phyloP scores from a whole-genome alignment of 2,797 vertebrate species.

The Menidia menidia region DNA sequence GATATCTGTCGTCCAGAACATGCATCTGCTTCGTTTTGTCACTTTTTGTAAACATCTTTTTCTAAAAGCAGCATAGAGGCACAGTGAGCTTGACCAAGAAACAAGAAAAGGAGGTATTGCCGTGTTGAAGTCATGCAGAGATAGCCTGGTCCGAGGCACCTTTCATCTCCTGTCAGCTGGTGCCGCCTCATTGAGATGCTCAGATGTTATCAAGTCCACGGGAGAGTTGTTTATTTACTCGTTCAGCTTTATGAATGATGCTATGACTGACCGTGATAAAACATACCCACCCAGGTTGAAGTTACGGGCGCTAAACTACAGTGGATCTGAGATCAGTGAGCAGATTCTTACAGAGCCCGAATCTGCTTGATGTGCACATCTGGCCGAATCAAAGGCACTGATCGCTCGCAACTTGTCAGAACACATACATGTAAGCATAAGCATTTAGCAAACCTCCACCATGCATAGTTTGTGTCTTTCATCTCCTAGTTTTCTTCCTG shows the following conservation, averaged over 20 bases:
- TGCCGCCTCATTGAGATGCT: conserved; percentile 50
- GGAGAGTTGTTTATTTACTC: conserved; percentile 74
- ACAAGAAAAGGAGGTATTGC: conserved; percentile 57
- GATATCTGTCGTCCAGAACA: conserved; percentile 50
- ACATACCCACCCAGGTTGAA: conserved; percentile 79
- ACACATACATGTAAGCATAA: conserved; percentile 43
- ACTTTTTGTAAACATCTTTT: conserved; percentile 63
- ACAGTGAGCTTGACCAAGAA: conserved; percentile 55
- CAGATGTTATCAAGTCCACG: conserved; percentile 62
- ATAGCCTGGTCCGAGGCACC: conserved; percentile 30
- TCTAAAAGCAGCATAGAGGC: conserved; percentile 40
- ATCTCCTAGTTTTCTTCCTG: conserved; percentile 23
- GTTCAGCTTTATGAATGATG: conserved; percentile 57
- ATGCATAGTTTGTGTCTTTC: not conserved
- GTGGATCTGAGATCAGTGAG: conserved; percentile 48
- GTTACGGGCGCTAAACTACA: conserved; percentile 63
- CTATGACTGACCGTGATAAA: conserved; percentile 64
- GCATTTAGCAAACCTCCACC: conserved; percentile 34
- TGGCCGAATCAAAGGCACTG: conserved; percentile 69
- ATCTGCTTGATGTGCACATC: conserved; percentile 55
- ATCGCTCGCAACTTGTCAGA: conserved; percentile 67
- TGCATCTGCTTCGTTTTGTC: conserved; percentile 55
- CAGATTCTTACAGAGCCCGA: conserved; percentile 47
- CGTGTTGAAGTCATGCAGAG: conserved; percentile 63
- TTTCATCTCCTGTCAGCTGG: conserved; percentile 74